Evolutionary conservation across 2,113 vertebrate species (phyloP), one percentile per base, ranked within the genome.

Genomic region (Electrona antarctica): DNA sequence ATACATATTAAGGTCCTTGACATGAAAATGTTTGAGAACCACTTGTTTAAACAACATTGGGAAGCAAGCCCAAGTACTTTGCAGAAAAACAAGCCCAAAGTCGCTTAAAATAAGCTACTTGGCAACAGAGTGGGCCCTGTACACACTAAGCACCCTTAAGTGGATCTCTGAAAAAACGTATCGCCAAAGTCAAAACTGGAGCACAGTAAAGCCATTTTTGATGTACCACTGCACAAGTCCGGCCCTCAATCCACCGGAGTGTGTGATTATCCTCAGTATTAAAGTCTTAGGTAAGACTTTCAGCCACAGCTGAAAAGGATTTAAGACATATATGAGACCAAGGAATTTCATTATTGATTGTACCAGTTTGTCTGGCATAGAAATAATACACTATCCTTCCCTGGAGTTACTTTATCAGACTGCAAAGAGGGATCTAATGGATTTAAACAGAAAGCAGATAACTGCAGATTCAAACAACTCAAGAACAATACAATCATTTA

Each of bases 271-370:
- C 65, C 54, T 52, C 14, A 13, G 29, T 33, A 60, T 67, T 61
- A 71, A 71, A 76, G 61, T 51, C 67, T 71, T 65, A 66, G 29
- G 49, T 57, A 61, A 68, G 56, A 63, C 9, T 54, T 41, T 13
- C 68, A 58, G n/a, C 49, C 64, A 56, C 45, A 75, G 64, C 66
- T 67, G 49, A 80, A 29, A 71, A 4, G 54, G 63, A 15, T 77
- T 71, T 72, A 71, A 64, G 8, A 29, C 15, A 14, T 15, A 49
- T 0, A 9, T 67, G 47, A 63, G 29, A n/a, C 50, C 54, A 78
- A 69, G 10, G 49, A 64, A 69, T 72, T 54, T 55, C 10, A 41
- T 7, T 28, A 7, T 52, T 54, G 61, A 57, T 14, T 41, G 10
- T 57, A 21, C 63, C 7, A 13, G 21, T 21, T 8, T 11, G n/a